Percentiles rank a stretch among this genome's conserved stretches.
These are phyloP conservation scores for Acipenser ruthenus DNA, from an alignment of 2,797 vertebrate species.

Conservation along the genomic window DNA sequence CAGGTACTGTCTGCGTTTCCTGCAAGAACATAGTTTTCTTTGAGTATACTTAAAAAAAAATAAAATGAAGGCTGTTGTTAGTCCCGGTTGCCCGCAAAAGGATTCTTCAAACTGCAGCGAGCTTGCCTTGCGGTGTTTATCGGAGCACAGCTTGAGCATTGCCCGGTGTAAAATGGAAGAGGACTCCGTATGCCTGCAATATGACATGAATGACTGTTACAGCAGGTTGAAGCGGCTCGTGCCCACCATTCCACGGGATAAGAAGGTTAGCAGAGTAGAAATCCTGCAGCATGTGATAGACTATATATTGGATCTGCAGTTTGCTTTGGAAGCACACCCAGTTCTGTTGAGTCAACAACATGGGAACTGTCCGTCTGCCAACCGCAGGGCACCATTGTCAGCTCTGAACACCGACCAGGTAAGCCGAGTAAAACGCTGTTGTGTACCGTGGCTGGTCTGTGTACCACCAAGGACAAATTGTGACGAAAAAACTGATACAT, in stretches of 20 bases:
- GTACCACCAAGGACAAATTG: no score
- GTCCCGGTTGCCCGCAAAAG: constrained; percentile 52
- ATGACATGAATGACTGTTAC: constrained; percentile 77
- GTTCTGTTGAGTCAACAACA: constrained; percentile 58
- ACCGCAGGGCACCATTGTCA: constrained; percentile 57
- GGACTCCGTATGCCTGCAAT: constrained; percentile 61
- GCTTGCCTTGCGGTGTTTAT: constrained; percentile 58
- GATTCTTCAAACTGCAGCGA: constrained; percentile 35
- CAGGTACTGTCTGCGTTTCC: neutral
- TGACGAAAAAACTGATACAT: no score
- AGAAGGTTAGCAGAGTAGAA: constrained; percentile 74
- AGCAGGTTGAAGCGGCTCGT: constrained; percentile 66
- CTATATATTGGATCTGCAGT: constrained; percentile 72
- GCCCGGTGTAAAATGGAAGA: constrained; percentile 53
- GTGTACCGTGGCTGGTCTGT: no score
- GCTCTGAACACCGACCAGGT: constrained; percentile 67
- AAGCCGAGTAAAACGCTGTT: constrained; percentile 39
- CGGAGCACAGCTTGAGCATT: constrained; percentile 51
- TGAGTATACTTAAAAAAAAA: neutral
- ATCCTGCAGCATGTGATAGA: constrained; percentile 76
- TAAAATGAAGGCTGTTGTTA: constrained; percentile 64
- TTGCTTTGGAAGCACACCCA: constrained; percentile 68
- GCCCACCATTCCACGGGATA: constrained; percentile 70
- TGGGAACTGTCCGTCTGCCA: constrained; percentile 42
- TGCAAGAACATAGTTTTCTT: constrained; percentile 4